These are phyloP conservation scores for Montipora capricornis DNA, from an alignment of 64 coral and sea anemone genomes.

Conservation along the genomic window DNA sequence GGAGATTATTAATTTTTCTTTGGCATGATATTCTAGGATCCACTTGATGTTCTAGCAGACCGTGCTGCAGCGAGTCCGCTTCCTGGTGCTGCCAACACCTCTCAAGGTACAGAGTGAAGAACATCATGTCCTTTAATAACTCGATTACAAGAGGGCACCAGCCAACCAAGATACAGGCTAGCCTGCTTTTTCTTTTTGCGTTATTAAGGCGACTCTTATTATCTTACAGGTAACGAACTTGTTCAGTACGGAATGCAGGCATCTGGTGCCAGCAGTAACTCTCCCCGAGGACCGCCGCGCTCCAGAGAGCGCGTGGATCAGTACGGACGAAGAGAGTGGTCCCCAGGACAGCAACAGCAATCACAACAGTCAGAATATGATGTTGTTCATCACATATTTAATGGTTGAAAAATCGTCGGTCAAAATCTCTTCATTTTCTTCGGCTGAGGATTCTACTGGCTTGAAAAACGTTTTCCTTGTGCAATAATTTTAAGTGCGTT, in stretches of 20 bases:
- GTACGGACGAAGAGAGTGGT: constrained; percentile 63
- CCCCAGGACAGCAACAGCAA: constrained; percentile 46
- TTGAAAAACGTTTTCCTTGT: background rate
- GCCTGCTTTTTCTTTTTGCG: background rate
- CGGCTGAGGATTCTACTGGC: constrained; percentile 1
- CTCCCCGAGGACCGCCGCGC: constrained; percentile 12
- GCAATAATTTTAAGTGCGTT: background rate
- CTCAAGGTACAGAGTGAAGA: constrained; percentile 13
- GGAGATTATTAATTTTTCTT: background rate
- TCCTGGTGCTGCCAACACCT: background rate
- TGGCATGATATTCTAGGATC: constrained; percentile 51
- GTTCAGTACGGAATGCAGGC: constrained; percentile 72
- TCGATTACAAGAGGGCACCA: background rate
- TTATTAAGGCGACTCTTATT: background rate
- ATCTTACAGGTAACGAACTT: constrained; percentile 31
- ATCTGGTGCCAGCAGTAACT: background rate
- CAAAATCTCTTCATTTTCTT: background rate
- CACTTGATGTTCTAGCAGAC: constrained; percentile 86
- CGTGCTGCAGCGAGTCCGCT: constrained; percentile 69
- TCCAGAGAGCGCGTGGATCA: background rate
- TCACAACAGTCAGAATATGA: constrained; percentile 45
- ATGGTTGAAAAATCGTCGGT: background rate
- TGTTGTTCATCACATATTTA: constrained; percentile 64
- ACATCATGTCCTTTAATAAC: background rate
- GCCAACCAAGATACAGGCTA: background rate